Evolutionary conservation across 2,113 vertebrate species (phyloP), one percentile per base, ranked within the genome.

Genomic region (Leucosticte australis): DNA sequence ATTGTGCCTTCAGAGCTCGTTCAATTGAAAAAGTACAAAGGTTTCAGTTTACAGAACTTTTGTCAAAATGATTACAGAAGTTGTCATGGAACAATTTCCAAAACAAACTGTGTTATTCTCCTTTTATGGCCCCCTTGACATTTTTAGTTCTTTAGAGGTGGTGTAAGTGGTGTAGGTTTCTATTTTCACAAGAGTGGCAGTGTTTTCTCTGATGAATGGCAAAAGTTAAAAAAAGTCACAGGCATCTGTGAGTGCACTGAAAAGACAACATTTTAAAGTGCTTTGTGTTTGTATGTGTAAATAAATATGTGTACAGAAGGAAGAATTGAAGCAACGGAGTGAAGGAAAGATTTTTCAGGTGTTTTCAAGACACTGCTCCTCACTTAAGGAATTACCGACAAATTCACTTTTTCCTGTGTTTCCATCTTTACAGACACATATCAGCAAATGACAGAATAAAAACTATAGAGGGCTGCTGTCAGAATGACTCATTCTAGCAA

Each of bases 31-130:
- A 92, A 63, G 68, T 83, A 94, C 86, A 90, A 94, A 94, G 84
- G 89, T 95, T 95, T 95, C 83, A 83, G 75, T 92, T 94, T 95
- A 94, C 94, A 86, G 65, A 96, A 95, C 74, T 97, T 96, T 96
- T 87, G 93, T 80, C 77, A 90, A 93, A 94, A 96, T 64, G 55
- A 92, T 94, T 87, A 83, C 84, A 83, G 71, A 94, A 94, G 79
- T 94, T 91, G 92, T 79, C 83, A 89, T 18, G 59, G 81, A 94
- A 88, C 82, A 90, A 89, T 84, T 95, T 94, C 73, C 90, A 79
- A 92, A 94, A 79, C 85, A 96, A 92, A 93, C 69, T 39, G 11
- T 74, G 70, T 87, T 96, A 93, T 95, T 96, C 96, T 90, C 84
- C 50, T 87, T 92, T 94, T 88, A 95, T 71, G 75, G 86, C 60